Conservation (phyloP, 2,888 invertebrate genomes). For the Rotaria sp. region DNA sequence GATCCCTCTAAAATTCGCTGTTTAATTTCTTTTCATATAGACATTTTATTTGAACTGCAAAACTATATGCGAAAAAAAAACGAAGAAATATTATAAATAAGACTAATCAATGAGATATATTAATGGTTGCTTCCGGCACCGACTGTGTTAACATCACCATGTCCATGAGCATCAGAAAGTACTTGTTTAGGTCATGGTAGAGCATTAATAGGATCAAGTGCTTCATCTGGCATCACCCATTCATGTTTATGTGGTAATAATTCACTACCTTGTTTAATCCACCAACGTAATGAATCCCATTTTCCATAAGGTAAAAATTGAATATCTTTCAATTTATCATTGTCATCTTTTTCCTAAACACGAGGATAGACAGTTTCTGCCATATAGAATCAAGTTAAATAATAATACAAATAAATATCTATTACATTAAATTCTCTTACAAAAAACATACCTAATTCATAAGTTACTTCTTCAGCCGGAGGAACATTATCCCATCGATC, state of each 20-base stretch:
- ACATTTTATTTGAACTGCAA: not conserved
- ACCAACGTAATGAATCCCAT: slow-evolving; percentile 6
- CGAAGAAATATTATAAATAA: not conserved
- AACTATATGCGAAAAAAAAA: not conserved
- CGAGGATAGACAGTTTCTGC: not conserved
- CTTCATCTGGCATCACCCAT: not conserved
- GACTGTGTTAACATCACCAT: not conserved
- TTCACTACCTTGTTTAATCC: slow-evolving; percentile 7
- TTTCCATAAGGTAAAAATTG: not conserved
- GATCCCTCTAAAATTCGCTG: not conserved
- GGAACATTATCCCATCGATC: not conserved
- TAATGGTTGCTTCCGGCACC: not conserved
- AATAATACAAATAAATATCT: not conserved
- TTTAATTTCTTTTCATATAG: not conserved
- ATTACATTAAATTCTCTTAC: too few relatives aligned
- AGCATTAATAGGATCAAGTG: not conserved
- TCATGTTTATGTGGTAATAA: not conserved
- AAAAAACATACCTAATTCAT: not conserved
- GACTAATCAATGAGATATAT: not conserved
- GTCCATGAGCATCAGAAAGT: not conserved
- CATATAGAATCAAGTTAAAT: not conserved
- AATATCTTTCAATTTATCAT: not conserved
- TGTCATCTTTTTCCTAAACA: not conserved
- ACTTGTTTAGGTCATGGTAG: not conserved
- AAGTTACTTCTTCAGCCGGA: not conserved